These are phyloP conservation scores for Argopecten irradians DNA, from an alignment of 1,140 invertebrate genomes.

Conservation along the genomic window DNA sequence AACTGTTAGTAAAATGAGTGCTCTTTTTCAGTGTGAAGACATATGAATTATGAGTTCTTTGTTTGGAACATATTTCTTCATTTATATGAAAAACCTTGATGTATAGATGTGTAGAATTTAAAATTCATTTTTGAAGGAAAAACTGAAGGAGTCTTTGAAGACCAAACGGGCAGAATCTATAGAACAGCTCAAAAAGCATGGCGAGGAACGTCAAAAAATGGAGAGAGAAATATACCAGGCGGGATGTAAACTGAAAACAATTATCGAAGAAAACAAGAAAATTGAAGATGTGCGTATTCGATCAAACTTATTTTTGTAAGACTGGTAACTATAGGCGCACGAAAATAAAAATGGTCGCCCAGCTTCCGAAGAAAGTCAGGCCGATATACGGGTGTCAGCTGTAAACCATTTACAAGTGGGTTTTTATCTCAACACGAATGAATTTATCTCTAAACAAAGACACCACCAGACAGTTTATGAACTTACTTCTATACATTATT, in stretches of 20 bases:
- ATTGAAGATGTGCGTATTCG: slow-evolving; percentile 62
- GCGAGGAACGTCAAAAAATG: slow-evolving; percentile 60
- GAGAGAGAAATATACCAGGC: slow-evolving; percentile 67
- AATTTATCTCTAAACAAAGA: too few relatives aligned
- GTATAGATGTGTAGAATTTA: not conserved
- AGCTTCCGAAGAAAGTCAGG: too few relatives aligned
- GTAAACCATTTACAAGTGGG: too few relatives aligned
- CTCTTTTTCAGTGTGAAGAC: not conserved
- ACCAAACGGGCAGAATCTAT: slow-evolving; percentile 81
- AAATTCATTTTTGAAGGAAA: slow-evolving; percentile 55
- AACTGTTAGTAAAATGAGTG: not conserved
- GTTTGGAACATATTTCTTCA: not conserved
- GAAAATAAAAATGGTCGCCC: too few relatives aligned
- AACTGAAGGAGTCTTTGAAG: slow-evolving; percentile 85
- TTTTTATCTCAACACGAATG: too few relatives aligned
- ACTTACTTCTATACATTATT: too few relatives aligned
- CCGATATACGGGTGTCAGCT: too few relatives aligned
- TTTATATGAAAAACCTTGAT: not conserved
- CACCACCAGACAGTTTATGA: too few relatives aligned
- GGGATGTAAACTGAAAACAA: slow-evolving; percentile 75
- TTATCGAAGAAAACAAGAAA: slow-evolving; percentile 72
- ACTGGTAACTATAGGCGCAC: too few relatives aligned
- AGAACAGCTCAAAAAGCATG: slow-evolving; percentile 80
- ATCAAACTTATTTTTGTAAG: not conserved
- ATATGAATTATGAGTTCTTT: too few relatives aligned